Conservation (phyloP, 2,797 vertebrate species). For the Tinamus major region DNA sequence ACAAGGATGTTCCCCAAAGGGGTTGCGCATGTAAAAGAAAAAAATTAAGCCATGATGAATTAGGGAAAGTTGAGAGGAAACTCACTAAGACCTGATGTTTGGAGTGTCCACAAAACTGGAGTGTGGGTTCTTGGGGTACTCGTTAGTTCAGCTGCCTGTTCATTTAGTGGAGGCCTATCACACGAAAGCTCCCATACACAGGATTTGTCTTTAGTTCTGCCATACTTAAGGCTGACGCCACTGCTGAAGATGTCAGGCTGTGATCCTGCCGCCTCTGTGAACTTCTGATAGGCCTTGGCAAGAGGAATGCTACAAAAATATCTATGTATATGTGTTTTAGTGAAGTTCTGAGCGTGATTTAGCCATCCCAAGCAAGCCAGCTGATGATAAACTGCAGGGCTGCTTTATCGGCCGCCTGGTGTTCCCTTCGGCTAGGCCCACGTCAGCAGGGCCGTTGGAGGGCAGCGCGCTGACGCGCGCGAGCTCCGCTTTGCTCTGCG, state of each 20-base stretch:
- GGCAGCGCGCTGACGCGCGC: rapidly evolving
- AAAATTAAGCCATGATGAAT: neutral
- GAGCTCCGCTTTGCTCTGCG: neutral
- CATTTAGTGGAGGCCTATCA: neutral
- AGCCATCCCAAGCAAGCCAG: neutral
- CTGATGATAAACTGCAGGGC: neutral
- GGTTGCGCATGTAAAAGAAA: neutral
- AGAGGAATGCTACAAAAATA: neutral
- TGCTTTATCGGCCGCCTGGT: neutral
- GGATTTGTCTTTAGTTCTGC: neutral
- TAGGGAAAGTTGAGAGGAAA: neutral
- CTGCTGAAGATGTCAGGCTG: neutral
- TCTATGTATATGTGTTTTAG: neutral
- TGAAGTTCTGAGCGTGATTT: neutral
- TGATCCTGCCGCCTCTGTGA: neutral
- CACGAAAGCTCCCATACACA: rapidly evolving
- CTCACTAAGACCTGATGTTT: neutral
- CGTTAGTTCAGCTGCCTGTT: neutral
- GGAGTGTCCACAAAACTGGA: neutral
- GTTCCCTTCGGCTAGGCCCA: neutral
- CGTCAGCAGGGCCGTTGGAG: neutral
- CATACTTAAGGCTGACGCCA: neutral
- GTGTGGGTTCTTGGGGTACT: neutral
- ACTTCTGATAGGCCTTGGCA: neutral
- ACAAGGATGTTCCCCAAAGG: rapidly evolving